phyloP scores from a whole-genome alignment of 1,140 invertebrate genomes.

The Brevipalpus yothersi region DNA sequence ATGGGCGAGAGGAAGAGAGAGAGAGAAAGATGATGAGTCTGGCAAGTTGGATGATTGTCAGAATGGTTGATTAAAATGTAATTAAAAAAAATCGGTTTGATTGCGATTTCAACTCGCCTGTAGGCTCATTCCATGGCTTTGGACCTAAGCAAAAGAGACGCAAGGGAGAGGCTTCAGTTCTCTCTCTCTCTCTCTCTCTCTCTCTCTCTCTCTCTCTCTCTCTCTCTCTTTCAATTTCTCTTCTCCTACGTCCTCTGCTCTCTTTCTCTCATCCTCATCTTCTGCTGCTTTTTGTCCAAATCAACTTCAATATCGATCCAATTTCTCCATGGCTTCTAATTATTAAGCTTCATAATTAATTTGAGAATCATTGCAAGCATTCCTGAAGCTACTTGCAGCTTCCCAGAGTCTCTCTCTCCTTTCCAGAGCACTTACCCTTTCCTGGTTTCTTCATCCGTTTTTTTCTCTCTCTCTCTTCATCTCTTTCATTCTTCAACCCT shows the following conservation, averaged over 20 bases:
- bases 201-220: background rate
- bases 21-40: too few relatives aligned
- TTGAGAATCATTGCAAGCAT: background rate
- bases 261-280: background rate
- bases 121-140: too few relatives aligned
- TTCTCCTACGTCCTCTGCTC: background rate
- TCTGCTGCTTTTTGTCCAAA: background rate
- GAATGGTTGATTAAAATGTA: too few relatives aligned
- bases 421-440: background rate
- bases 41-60: too few relatives aligned
- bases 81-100: too few relatives aligned
- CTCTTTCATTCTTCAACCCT: background rate
- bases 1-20: too few relatives aligned
- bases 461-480: background rate
- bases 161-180: background rate
- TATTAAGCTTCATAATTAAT: conserved; percentile 2
- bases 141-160: background rate
- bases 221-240: background rate
- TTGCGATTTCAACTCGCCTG: too few relatives aligned
- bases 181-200: background rate
- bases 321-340: background rate
- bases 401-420: background rate
- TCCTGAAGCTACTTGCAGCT: background rate
- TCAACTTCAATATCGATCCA: background rate
- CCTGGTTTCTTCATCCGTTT: background rate